Percentiles rank a stretch among this genome's conserved stretches.
Conservation (phyloP, 2,113 vertebrate genomes). For the Vidua macroura region DNA sequence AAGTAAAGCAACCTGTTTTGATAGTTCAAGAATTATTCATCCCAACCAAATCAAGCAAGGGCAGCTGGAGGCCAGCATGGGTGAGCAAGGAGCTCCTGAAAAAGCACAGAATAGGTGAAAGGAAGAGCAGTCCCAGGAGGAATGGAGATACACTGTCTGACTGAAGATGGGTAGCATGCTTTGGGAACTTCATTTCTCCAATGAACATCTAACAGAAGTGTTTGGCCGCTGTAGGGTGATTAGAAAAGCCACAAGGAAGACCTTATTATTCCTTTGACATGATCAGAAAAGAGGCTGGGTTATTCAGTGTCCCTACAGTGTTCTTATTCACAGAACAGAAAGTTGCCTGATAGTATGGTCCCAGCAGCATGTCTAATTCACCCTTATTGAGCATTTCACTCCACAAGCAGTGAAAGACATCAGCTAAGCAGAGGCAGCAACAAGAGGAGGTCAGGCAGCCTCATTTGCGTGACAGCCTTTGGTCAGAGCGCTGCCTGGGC, state of each 20-base stretch:
- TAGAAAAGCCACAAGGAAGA: not conserved
- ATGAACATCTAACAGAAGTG: not conserved
- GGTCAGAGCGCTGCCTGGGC: not conserved
- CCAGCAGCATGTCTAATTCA: not conserved
- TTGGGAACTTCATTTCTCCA: not conserved
- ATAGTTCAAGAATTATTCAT: not conserved
- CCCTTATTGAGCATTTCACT: not conserved
- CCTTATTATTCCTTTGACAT: not conserved
- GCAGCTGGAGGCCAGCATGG: not conserved
- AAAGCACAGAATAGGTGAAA: not conserved
- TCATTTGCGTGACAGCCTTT: fast-evolving
- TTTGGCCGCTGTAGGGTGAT: not conserved
- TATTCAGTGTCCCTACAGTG: not conserved
- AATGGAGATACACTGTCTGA: not conserved
- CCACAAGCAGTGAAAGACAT: not conserved
- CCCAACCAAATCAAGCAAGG: not conserved
- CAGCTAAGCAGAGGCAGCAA: not conserved
- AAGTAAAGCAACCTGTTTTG: not conserved
- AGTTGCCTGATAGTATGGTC: not conserved
- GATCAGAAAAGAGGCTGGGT: not conserved
- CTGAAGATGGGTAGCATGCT: not conserved
- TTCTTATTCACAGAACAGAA: not conserved
- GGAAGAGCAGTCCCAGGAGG: not conserved
- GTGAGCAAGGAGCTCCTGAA: not conserved
- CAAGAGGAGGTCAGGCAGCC: not conserved